These are phyloP conservation scores for Drosophila fungiperda DNA, from an alignment of 2,888 invertebrate genomes.

Conservation along the genomic window DNA sequence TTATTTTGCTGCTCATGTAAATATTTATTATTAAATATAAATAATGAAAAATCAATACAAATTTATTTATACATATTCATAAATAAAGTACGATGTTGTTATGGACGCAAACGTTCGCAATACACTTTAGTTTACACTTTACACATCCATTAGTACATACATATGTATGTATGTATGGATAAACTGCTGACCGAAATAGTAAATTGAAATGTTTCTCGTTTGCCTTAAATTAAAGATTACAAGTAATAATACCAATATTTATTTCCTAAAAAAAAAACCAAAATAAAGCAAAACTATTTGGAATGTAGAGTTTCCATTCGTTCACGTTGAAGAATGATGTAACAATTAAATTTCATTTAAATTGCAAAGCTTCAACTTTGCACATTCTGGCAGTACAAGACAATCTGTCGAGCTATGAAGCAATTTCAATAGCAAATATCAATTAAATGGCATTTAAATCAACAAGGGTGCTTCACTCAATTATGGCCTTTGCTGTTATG, in stretches of 20 bases:
- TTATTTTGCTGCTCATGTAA: conserved; percentile 11
- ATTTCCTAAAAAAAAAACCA: not conserved
- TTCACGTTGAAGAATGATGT: not conserved
- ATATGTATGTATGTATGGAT: too few species aligned
- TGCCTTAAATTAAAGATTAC: too few species aligned
- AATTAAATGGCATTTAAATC: not conserved
- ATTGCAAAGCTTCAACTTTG: not conserved
- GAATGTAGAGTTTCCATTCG: not conserved
- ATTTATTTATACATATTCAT: conserved; percentile 61
- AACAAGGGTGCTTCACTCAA: not conserved
- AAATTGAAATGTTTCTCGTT: not conserved
- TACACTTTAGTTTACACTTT: not conserved
- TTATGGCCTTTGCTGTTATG: conserved; percentile 1
- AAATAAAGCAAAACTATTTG: not conserved
- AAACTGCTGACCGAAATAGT: too few species aligned
- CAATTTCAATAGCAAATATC: not conserved
- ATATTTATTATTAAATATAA: conserved; percentile 71
- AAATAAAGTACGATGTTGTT: conserved; percentile 4
- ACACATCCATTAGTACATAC: not conserved
- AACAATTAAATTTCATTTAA: not conserved
- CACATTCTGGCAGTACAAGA: not conserved
- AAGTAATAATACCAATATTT: not conserved
- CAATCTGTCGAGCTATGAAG: not conserved
- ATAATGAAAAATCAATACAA: conserved; percentile 71
- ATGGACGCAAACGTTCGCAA: not conserved